These are phyloP conservation scores for Bicyclus anynana DNA, from an alignment of 1,140 invertebrate genomes.

Conservation along the genomic window DNA sequence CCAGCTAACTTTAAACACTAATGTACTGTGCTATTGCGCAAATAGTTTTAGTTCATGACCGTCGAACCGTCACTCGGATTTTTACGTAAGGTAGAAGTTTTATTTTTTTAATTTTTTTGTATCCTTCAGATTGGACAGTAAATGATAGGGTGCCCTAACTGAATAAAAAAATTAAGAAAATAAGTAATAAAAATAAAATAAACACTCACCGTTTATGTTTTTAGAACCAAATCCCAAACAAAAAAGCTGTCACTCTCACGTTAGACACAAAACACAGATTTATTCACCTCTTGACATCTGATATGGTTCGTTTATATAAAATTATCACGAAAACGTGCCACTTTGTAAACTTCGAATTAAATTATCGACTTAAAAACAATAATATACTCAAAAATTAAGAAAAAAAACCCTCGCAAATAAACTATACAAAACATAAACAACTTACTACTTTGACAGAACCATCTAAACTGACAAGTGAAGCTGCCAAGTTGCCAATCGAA, in stretches of 20 bases:
- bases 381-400: slow-evolving; percentile 62
- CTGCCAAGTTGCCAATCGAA: slow-evolving; percentile 51
- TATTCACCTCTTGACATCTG: slow-evolving; percentile 76
- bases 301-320: slow-evolving; percentile 55
- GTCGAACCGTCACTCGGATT: background rate
- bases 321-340: slow-evolving; percentile 54
- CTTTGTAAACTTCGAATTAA: slow-evolving; percentile 47
- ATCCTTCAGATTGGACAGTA: background rate
- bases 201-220: slow-evolving; percentile 66
- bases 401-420: slow-evolving; percentile 74
- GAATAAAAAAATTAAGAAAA: background rate
- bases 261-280: slow-evolving; percentile 66
- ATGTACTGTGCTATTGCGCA: slow-evolving; percentile 34
- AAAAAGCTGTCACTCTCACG: slow-evolving; percentile 68
- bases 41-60: slow-evolving; percentile 8
- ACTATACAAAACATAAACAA: slow-evolving; percentile 75
- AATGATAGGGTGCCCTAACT: background rate
- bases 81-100: background rate
- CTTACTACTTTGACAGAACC: slow-evolving; percentile 72
- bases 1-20: background rate
- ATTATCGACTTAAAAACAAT: slow-evolving; percentile 65
- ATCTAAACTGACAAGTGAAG: slow-evolving; percentile 63
- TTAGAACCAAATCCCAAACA: slow-evolving; percentile 69
- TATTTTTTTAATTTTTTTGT: background rate
- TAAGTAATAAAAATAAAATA: slow-evolving; percentile 40